Base-by-base conservation (phyloP, 2,888 invertebrate genomes). In the Agriopis aurantiaria region DNA sequence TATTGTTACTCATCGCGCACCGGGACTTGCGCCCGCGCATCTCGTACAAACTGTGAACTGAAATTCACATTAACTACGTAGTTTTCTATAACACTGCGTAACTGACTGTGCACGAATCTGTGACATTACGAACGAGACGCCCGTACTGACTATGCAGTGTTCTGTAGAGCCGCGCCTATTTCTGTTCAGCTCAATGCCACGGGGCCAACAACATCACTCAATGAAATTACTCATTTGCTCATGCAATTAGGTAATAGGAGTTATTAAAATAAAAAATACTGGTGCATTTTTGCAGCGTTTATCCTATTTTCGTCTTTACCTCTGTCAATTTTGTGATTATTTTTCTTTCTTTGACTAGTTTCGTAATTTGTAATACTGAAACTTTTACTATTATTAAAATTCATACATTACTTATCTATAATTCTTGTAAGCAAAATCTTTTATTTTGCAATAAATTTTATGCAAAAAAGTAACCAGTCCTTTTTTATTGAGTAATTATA, bases 161-260 rank as follows among this genome's bases (percentile, higher is more conserved):
- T 55, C 66, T 53, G 41, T 45, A 14, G 0, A 23, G 12, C 12
- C 57, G 57, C 45, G 55, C 68, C 75, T 85, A 84, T 85, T 84
- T 80, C 72, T 70, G 80, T 79, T 72, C 78, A 77, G 82, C 88
- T 91, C 93, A 93, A 91, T 93, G 93, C 90, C 92, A 91, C 87
- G 90, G 81, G 93, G 93, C 90, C 91, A 92, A 90, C 87, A 89
- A 88, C 91, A 84, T 82, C 81, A 79, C 85, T 91, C 87, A 88
- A 88, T 90, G 88, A 84, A 86, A 85, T 89, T 88, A 88, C 83
- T 87, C 88, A 88, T 87, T 74, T 73, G 72, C 73, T 71, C 65
- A 67, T 76, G 73, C 68, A 75, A 69, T 77, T 79, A 78, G 76
- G 77, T 73, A 80, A 78, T 78, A 74, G 68, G 58, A 45, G 66